Evolutionary conservation across 2,797 vertebrate species (phyloP), one percentile per base, ranked within the genome.

Genomic region (Eospalax fontanierii): DNA sequence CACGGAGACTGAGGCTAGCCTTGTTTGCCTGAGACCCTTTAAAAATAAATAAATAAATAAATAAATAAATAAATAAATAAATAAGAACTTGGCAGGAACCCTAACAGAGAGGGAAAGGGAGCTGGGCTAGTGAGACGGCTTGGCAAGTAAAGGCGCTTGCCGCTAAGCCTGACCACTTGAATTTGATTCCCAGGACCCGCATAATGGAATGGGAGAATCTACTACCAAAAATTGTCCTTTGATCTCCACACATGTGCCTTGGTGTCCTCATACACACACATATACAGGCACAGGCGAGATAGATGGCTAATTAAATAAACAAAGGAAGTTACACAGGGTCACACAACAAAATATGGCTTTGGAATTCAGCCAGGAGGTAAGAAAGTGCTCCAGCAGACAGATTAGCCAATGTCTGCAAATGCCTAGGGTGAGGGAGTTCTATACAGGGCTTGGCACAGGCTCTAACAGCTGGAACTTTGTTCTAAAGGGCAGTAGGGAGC

Each of bases 401-500:
- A 73, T 66, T 18, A 57, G 66, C 79, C 9, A 80, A 43, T 15
- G 6, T 50, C 71, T 30, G 12, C 22, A 46, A 24, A 38, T 2
- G 65, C 82, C 88, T 4, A 16, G 38, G 74, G 75, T 46, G 50
- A 73, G 61, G 26, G 2, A 87, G 76, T 21, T 46, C 38, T 12
- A 6, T 4, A 6, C 11, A 40, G 33, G 73, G 22, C 28, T 38
- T 38, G 78, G 24, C 43, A 0, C 9, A 1, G 35, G 46, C 18
- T 43, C 18, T 54, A 33, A 61, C 15, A 70, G 19, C 57, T 19
- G n/a, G 83, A 87, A 89, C 87, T 94, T 81, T n/a, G 88, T 79
- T 66, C n/a, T 16, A 28, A 7, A 43, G 14, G 78, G 88, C 3
- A 18, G 21, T 8, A 5, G 89, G 86, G 43, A 59, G n/a, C 81